A percentile compares a stretch with the other conserved stretches of the same genome.
Evolutionary conservation across 2,113 vertebrate species (phyloP).

Genomic region (Pipra filicauda): DNA sequence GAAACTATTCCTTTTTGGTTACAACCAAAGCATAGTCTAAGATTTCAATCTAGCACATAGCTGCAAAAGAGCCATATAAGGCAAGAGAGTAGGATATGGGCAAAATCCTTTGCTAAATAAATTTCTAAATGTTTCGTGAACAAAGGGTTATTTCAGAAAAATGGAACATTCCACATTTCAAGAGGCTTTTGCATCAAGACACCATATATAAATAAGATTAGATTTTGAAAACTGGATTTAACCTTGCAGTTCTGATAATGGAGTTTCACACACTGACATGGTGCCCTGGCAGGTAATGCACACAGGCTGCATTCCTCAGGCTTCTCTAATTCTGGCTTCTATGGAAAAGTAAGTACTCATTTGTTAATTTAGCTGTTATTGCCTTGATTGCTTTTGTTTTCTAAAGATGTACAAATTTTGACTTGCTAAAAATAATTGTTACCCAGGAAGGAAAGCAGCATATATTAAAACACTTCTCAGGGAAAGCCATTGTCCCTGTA

Average conservation of each 20-base stretch:
- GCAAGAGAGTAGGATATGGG: background rate
- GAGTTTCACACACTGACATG: background rate
- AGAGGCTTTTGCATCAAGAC: background rate
- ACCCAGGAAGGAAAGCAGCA: background rate
- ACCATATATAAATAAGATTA: background rate
- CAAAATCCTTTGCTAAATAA: background rate
- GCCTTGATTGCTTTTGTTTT: background rate
- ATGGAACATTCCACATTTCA: background rate
- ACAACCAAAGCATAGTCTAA: background rate
- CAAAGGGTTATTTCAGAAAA: background rate
- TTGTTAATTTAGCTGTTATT: background rate
- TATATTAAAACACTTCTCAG: background rate
- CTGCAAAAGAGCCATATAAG: background rate
- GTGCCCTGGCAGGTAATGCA: background rate
- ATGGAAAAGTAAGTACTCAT: background rate
- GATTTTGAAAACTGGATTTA: background rate
- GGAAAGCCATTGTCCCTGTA: background rate
- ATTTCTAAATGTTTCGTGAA: background rate
- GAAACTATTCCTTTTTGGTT: conserved; percentile 13
- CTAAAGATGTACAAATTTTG: background rate
- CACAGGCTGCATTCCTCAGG: background rate
- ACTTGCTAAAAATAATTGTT: background rate
- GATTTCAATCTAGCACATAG: background rate
- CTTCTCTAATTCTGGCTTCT: background rate
- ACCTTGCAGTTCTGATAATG: background rate